Evolutionary conservation across 2,113 vertebrate genomes (phyloP), one percentile per base, ranked within the genome.

Genomic region (Symphodus melops): DNA sequence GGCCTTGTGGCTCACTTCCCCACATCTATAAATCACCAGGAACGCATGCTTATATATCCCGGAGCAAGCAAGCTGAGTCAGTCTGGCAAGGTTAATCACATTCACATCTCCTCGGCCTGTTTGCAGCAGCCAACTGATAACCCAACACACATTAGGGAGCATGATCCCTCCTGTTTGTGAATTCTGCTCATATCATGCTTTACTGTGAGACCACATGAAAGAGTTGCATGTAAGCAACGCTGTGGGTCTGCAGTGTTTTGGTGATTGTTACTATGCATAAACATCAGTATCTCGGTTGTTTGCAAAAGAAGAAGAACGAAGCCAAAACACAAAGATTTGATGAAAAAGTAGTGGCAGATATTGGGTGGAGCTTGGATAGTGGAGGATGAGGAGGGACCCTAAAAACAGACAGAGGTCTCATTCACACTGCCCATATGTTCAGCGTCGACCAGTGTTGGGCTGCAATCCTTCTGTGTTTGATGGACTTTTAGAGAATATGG

Each of bases 21-120:
- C 80, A 73, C 73, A 48, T 88, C 87, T 83, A 91, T 92, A 93
- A 93, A 92, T 92, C 92, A 92, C 85, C 41, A 61, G 77, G 68
- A 89, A 90, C 59, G 44, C 72, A 83, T 68, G 74, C 86, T 77
- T 83, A 69, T 83, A 69, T 87, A 75, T 92, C 91, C 84, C n/a
- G 67, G 81, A 85, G 84, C 76, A 28, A 86, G 88, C 67, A 64
- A 39, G 20, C 86, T 82, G 84, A 92, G 81, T 86, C 87, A 80
- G 77, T 86, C 89, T 89, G 85, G 80, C 87, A 88, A 88, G 79
- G 82, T 88, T 87, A 86, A 89, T 90, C 83, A 72, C 90, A 84
- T 83, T 89, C 88, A 76, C 87, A 79, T 91, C 90, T 89, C 73
- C 69, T 75, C 56, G 41, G 85, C 77, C 79, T 84, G 83, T 88